Base-by-base conservation (phyloP, 1,140 invertebrate genomes). In the Lasaia peninsularis region DNA sequence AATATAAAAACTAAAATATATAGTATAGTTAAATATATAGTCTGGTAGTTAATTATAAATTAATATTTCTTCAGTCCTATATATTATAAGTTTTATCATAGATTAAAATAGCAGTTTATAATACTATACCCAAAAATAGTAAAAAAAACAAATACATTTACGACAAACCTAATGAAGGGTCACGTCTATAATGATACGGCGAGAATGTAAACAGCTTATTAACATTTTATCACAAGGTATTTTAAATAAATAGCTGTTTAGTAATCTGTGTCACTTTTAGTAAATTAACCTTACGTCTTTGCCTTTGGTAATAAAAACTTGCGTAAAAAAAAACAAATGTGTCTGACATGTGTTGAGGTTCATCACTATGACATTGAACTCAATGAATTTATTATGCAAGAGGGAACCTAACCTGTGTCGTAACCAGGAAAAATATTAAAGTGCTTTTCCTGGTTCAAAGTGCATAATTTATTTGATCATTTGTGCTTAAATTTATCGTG, bases 241-340 rank as follows among this genome's bases (percentile, higher is more conserved):
- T 40, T 40, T 16, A 40, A 40, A 40, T 18, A 40, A 40, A 40
- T 18, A 16, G 37, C 9, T 40, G 37, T 40, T 40, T 40, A 40
- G 16, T 40, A 40, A 40, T 40, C 37, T 40, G 37, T 40, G 35
- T 40, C 16, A 40, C 37, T 40, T 16, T 10, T 16, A 12, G 14
- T 35, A 16, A 40, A 40, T 16, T 40, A 40, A 40, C 37, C 37
- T 40, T 40, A 16, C 37, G 5, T 40, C 8, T 40, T 40, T 40
- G 16, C 37, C 9, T 12, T 40, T 40, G 16, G 16, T 1, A 9
- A 40, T 40, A 37, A 18, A 40, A 40, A 18, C n/a, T 40, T 40
- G 37, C 16, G 37, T 8, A 40, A 40, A 7, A 7, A 40, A 9
- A 16, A 40, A 40, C 35, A 14, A 9, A 37, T 16, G 35, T 12